These are phyloP conservation scores for Lordiphosa stackelbergi DNA, from an alignment of 1,140 invertebrate species.

Conservation along the genomic window DNA sequence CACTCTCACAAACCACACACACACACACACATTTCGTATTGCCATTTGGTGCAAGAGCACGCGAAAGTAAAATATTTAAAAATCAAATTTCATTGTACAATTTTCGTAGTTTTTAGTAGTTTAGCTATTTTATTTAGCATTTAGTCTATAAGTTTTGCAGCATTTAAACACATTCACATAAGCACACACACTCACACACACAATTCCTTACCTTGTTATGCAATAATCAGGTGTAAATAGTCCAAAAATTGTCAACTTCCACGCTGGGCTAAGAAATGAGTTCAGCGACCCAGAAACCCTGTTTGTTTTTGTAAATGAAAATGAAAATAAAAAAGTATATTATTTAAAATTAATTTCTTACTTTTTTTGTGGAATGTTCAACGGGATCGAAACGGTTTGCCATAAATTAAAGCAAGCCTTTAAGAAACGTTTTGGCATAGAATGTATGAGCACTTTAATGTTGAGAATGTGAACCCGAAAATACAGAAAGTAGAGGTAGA, in stretches of 20 bases:
- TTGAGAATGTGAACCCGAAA: no score
- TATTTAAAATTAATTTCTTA: no score
- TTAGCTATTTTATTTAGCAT: constrained; percentile 45
- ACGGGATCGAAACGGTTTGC: fast-evolving
- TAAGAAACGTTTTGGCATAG: no score
- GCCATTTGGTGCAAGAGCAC: constrained; percentile 61
- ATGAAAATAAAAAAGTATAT: background rate
- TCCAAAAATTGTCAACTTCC: constrained; percentile 40
- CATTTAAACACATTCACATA: constrained; percentile 46
- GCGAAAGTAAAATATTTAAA: constrained; percentile 66
- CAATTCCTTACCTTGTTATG: constrained; percentile 56
- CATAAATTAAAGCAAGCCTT: no score
- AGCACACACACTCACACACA: constrained; percentile 9
- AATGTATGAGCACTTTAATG: no score
- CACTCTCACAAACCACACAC: constrained; percentile 11
- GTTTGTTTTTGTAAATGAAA: constrained; percentile 34
- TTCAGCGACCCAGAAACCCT: constrained; percentile 5
- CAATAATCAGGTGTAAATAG: constrained; percentile 67
- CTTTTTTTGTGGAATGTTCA: no score
- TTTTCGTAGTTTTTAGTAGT: constrained; percentile 55
- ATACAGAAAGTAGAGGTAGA: no score
- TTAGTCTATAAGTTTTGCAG: constrained; percentile 56
- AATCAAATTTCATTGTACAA: constrained; percentile 68
- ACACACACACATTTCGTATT: constrained; percentile 46
- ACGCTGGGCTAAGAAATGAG: background rate